Evolutionary conservation across 2,888 invertebrate genomes (phyloP).

Genomic region (Halictus ligatus): DNA sequence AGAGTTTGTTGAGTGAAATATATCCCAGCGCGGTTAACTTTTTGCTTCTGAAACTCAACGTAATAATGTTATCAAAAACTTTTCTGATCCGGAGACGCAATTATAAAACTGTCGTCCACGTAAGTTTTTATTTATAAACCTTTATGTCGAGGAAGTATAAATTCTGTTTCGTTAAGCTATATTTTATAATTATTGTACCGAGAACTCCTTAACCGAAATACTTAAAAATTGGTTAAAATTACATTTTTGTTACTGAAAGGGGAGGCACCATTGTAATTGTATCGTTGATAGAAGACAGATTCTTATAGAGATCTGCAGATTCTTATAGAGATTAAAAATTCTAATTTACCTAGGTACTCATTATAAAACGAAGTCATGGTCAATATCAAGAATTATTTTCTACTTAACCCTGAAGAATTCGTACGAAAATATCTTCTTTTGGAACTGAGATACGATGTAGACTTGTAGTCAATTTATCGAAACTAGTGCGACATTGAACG

Average conservation of each 20-base stretch:
- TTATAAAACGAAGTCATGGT: slow-evolving; percentile 31
- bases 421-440: slow-evolving; percentile 55
- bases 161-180: background rate
- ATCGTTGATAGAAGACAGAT: background rate
- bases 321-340: background rate
- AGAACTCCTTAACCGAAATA: background rate
- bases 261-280: background rate
- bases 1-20: slow-evolving; percentile 39
- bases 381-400: slow-evolving; percentile 41
- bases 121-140: background rate
- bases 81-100: background rate
- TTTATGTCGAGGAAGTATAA: background rate
- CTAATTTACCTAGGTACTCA: no score
- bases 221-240: no score
- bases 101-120: background rate
- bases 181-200: background rate
- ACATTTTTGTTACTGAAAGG: background rate
- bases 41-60: slow-evolving; percentile 24
- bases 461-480: slow-evolving; percentile 57
- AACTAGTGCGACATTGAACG: slow-evolving; percentile 50
- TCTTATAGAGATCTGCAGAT: background rate
- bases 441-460: slow-evolving; percentile 25
- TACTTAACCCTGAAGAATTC: slow-evolving; percentile 45
- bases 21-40: slow-evolving; percentile 37
- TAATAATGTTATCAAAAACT: slow-evolving; percentile 11